Conservation (phyloP, 37 sponge, comb jelly and placozoan species). For the Diacarnus erythraeanus region DNA sequence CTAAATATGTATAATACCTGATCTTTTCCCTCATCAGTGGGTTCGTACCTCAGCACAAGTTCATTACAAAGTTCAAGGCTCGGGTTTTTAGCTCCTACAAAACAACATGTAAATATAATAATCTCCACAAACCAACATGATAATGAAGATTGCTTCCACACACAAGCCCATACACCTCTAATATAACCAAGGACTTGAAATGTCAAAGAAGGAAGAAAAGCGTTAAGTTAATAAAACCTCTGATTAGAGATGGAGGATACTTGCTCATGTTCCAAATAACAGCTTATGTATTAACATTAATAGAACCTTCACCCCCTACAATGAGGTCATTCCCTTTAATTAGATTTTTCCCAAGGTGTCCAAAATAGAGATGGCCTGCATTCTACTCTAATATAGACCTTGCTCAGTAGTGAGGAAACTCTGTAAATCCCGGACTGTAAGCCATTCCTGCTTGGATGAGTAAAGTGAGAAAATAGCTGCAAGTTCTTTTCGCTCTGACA, state of each 20-base stretch:
- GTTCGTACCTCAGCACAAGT: conserved; percentile 47
- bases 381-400: conserved; percentile 1
- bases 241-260: neutral
- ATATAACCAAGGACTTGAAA: no score
- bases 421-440: conserved; percentile 50
- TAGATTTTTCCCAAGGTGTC: no score
- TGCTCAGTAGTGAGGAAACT: conserved; percentile 53
- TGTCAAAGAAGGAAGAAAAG: neutral
- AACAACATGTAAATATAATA: no score
- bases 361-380: no score
- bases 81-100: conserved; percentile 8
- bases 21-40: conserved; percentile 46
- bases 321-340: neutral
- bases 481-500: conserved; percentile 33
- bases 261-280: no score
- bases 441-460: conserved; percentile 48
- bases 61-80: conserved; percentile 35
- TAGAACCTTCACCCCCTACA: no score
- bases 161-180: no score
- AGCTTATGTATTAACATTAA: no score
- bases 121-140: no score
- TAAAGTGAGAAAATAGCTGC: conserved; percentile 37
- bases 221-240: neutral
- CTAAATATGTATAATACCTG: conserved; percentile 6
- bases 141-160: no score